Evolutionary conservation across 2,797 vertebrate species (phyloP), one percentile per base, ranked within the genome.

Genomic region (Xiphorhynchus erythropygius): DNA sequence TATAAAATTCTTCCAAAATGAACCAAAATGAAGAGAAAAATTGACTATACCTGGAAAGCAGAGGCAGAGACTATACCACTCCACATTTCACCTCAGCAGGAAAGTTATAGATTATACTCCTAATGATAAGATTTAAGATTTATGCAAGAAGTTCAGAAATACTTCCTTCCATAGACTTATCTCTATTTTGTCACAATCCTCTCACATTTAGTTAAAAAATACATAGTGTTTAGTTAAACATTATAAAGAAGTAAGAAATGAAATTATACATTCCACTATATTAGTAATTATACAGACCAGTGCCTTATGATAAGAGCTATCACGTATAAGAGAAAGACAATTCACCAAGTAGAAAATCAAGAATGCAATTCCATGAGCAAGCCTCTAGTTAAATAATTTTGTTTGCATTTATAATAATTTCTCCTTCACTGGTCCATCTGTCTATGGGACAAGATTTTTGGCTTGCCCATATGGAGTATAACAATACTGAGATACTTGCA

Each of bases 401-500:
- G 3, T 65, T 82, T 94, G 50, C 53, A 60, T 94, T 92, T 82
- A 25, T 53, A 53, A 56, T 35, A 62, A 32, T 76, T 94, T 82
- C 46, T 69, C 70, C 46, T 84, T 89, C 19, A 57, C 82, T 93
- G 25, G 49, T 93, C 80, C 90, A 84, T 93, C 69, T 95, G 56
- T 59, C 52, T 30, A 35, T n/a, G 30, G 76, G 80, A 93, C 37
- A 64, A 53, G 64, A 86, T 75, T 94, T 95, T 91, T 71, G 57
- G 17, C 65, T 87, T 71, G 25, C 39, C 85, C 79, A 64, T 77
- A 78, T 70, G 76, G 76, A 77, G 1, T 27, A 53, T 22, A 70
- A 44, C 13, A 77, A 74, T 41, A 67, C 17, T 14, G 68, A 89
- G 27, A 89, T 30, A 65, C 18, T 79, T 69, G 50, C 2, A 69